Percentiles rank a stretch among this genome's conserved stretches.
phyloP scores from a whole-genome alignment of 2,888 invertebrate genomes.

The Netelia inedita region DNA sequence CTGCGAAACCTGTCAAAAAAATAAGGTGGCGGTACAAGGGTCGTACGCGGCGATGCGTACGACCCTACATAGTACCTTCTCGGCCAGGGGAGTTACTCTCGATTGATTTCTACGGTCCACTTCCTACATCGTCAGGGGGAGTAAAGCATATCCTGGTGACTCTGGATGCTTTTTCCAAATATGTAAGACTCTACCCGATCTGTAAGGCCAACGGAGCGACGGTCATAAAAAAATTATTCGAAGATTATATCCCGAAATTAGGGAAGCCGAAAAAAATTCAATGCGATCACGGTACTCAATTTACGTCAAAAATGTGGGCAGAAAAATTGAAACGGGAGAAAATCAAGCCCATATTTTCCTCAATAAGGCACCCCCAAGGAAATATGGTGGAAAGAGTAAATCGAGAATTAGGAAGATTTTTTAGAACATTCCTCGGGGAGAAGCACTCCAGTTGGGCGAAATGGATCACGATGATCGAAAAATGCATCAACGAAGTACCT shows the following conservation, averaged over 20 bases:
- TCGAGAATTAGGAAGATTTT: conserved; percentile 8
- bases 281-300: conserved; percentile 35
- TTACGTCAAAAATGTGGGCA: conserved; percentile 14
- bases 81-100: conserved; percentile 5
- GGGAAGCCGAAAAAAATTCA: conserved; percentile 26
- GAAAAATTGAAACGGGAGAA: neutral
- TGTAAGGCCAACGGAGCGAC: conserved; percentile 43
- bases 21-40: conserved; percentile 3
- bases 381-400: conserved; percentile 22
- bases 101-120: conserved; percentile 19
- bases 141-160: conserved; percentile 2
- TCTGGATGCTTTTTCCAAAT: conserved; percentile 12
- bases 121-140: neutral
- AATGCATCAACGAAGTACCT: neutral
- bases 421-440: neutral
- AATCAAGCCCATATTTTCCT: neutral
- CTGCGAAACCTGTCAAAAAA: conserved; percentile 14
- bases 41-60: neutral
- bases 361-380: conserved; percentile 8
- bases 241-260: conserved; percentile 39
- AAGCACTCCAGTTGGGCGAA: neutral
- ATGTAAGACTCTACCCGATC: conserved; percentile 42
- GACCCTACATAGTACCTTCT: neutral
- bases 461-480: neutral
- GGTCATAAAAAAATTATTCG: conserved; percentile 48